Conservation (phyloP, 2,797 vertebrate species). For the Pantherophis vulpinus region DNA sequence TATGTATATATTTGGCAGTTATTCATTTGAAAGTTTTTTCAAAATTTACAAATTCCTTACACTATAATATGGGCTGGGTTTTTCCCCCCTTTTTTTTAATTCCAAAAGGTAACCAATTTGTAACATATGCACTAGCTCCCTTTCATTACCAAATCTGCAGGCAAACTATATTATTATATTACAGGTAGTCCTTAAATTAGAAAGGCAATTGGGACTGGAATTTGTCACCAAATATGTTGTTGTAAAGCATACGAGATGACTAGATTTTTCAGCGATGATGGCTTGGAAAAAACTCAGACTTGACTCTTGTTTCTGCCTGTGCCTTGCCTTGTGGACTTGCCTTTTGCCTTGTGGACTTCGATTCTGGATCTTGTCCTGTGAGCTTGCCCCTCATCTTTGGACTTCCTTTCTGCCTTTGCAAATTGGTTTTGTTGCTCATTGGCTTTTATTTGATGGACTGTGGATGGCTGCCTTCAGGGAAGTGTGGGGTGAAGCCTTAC, state of each 20-base stretch:
- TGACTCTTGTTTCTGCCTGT: not conserved
- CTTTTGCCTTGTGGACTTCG: not conserved
- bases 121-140: not conserved
- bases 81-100: fast-evolving
- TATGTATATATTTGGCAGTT: not conserved
- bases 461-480: not conserved
- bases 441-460: not conserved
- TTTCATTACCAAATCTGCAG: not conserved
- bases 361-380: too few relatives aligned
- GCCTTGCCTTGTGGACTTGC: not conserved
- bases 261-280: not conserved
- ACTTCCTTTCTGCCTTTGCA: not conserved
- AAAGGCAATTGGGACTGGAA: not conserved
- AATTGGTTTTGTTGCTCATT: not conserved
- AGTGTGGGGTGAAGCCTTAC: not conserved
- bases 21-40: not conserved
- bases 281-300: not conserved
- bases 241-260: not conserved
- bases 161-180: not conserved
- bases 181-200: not conserved
- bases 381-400: not conserved
- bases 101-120: not conserved
- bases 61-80: not conserved
- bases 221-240: not conserved
- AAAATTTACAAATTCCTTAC: not conserved